These are phyloP conservation scores for Stegophylla sp. DNA, from an alignment of 2,888 invertebrate species.

Conservation along the genomic window DNA sequence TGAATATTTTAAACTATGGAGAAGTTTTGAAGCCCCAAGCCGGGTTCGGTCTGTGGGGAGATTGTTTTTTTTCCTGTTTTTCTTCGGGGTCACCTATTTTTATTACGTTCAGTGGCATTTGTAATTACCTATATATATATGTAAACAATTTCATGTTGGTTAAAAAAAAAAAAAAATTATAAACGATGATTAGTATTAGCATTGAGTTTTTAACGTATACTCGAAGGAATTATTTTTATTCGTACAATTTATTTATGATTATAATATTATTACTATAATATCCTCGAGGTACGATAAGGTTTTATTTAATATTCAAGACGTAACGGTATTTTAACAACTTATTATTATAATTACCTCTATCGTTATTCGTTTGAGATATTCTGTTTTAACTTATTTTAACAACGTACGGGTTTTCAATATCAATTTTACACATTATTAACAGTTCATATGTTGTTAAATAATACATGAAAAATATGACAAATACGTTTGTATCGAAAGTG, in stretches of 20 bases:
- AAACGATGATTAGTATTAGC: background rate
- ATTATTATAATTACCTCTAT: too few relatives aligned
- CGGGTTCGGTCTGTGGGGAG: background rate
- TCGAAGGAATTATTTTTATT: background rate
- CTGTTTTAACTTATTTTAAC: too few relatives aligned
- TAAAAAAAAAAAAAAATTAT: background rate
- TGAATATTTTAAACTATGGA: conserved; percentile 27
- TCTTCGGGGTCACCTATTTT: background rate
- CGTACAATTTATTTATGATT: background rate
- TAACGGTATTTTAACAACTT: background rate
- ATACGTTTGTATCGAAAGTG: too few relatives aligned
- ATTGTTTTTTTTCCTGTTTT: background rate
- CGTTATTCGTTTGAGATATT: too few relatives aligned
- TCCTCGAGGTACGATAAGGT: background rate
- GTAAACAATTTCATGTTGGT: background rate
- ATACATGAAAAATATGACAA: too few relatives aligned
- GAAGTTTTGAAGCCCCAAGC: conserved; percentile 8
- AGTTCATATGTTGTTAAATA: too few relatives aligned
- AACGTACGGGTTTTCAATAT: too few relatives aligned
- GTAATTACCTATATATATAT: too few relatives aligned
- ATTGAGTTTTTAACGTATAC: background rate
- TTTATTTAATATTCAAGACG: background rate
- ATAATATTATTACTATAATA: background rate
- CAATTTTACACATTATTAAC: too few relatives aligned
- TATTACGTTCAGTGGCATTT: background rate